phyloP scores from a whole-genome alignment of 2,888 invertebrate genomes.

The Monochamus alternatus region DNA sequence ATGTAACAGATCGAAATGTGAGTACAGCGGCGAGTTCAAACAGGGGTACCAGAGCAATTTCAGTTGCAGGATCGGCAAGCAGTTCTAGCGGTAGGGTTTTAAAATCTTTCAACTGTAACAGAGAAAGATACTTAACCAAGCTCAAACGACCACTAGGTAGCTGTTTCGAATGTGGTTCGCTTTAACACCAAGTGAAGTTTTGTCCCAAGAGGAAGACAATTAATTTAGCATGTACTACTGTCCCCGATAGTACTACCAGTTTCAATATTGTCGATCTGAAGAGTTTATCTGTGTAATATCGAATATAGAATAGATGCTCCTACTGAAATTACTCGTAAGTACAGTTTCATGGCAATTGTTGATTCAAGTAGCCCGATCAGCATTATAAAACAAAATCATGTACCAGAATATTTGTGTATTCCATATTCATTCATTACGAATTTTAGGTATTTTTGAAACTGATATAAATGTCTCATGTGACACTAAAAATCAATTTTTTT shows the following conservation, averaged over 20 bases:
- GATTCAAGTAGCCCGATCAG: slow-evolving; percentile 11
- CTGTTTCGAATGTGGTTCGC: slow-evolving; percentile 8
- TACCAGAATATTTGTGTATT: neutral
- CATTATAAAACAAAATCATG: neutral
- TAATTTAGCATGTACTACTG: neutral
- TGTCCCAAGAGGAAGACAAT: neutral
- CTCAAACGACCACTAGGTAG: neutral
- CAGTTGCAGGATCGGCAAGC: neutral
- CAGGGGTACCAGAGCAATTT: neutral
- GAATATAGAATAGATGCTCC: neutral
- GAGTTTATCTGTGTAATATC: neutral
- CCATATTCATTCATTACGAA: neutral
- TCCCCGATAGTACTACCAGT: neutral
- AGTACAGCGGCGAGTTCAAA: neutral
- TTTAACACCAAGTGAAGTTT: neutral
- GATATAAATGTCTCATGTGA: neutral
- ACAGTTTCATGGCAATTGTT: slow-evolving; percentile 6
- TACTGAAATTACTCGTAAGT: neutral
- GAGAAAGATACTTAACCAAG: neutral
- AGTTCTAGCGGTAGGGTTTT: neutral
- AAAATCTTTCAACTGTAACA: neutral
- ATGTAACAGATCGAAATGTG: slow-evolving; percentile 2
- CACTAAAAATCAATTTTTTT: neutral
- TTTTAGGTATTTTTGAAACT: slow-evolving; percentile 8
- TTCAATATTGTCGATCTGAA: neutral